phyloP scores from a whole-genome alignment of 2,113 vertebrate genomes.

The Marcusenius ussheri region DNA sequence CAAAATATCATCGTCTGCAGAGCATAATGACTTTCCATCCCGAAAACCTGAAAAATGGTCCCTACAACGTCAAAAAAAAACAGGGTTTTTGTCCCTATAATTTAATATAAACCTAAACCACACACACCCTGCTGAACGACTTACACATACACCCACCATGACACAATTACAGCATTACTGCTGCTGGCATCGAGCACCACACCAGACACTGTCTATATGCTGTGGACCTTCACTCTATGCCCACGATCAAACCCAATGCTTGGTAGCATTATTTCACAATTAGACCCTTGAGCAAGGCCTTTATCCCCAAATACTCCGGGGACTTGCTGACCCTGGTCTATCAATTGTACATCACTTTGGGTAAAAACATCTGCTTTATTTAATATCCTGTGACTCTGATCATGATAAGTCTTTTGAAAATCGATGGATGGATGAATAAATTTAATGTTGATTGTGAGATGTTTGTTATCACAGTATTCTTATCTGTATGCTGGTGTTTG shows the following conservation, averaged over 20 bases:
- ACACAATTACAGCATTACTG: not conserved
- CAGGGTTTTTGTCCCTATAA: not conserved
- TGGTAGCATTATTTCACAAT: not conserved
- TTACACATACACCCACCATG: not conserved
- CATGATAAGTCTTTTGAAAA: not conserved
- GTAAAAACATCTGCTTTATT: not conserved
- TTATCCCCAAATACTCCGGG: not conserved
- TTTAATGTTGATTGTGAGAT: not conserved
- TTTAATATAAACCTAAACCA: not conserved
- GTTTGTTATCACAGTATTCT: not conserved
- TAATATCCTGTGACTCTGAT: not conserved
- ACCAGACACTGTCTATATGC: not conserved
- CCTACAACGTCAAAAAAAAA: not conserved
- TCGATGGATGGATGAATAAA: not conserved
- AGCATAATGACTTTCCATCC: not conserved
- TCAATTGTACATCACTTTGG: not conserved
- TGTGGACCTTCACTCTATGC: not conserved
- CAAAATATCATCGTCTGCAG: not conserved
- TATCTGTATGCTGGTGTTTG: not conserved
- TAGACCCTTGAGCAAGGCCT: not conserved
- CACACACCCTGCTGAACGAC: not conserved
- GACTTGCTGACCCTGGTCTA: not conserved
- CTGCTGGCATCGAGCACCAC: not conserved
- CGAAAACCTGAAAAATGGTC: not conserved
- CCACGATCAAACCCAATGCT: not conserved